Evolutionary conservation across 2,888 invertebrate species (phyloP).

Genomic region (Myopa tessellatipennis): DNA sequence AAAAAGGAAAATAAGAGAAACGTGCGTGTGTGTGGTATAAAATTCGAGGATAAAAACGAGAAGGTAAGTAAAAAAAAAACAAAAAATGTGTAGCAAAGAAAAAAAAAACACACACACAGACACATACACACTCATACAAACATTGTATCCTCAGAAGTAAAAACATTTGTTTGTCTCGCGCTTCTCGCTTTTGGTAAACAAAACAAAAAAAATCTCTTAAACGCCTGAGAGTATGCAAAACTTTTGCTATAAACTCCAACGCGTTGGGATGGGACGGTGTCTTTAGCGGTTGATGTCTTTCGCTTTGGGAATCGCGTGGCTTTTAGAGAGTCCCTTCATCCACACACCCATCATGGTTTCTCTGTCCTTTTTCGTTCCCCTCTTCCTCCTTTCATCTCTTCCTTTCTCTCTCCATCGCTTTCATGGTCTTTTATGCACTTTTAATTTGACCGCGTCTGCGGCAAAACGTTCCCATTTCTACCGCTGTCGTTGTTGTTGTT

Average conservation of each 20-base stretch:
- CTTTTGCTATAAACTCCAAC: conserved; percentile 5
- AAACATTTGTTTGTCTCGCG: conserved; percentile 15
- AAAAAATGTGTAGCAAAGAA: neutral
- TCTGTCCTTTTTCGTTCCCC: neutral
- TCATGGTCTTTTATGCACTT: conserved; percentile 40
- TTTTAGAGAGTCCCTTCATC: neutral
- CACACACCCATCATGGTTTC: neutral
- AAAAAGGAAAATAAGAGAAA: neutral
- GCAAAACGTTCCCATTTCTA: conserved; percentile 25
- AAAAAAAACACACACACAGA: neutral
- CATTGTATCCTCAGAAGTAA: neutral
- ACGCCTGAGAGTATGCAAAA: conserved; percentile 35
- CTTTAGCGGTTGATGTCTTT: neutral
- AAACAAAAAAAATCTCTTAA: conserved; percentile 7
- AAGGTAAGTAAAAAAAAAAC: neutral
- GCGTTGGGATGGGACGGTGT: neutral
- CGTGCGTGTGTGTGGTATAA: neutral
- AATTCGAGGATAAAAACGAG: neutral
- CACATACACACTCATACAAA: neutral
- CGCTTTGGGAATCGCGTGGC: neutral
- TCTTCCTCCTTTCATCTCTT: neutral
- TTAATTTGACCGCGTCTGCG: conserved; percentile 43
- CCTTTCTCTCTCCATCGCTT: neutral
- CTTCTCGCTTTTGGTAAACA: conserved; percentile 11
- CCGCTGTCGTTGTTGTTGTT: conserved; percentile 21